Evolutionary conservation across 2,797 vertebrate species (phyloP).

Genomic region (Dipus sagitta): DNA sequence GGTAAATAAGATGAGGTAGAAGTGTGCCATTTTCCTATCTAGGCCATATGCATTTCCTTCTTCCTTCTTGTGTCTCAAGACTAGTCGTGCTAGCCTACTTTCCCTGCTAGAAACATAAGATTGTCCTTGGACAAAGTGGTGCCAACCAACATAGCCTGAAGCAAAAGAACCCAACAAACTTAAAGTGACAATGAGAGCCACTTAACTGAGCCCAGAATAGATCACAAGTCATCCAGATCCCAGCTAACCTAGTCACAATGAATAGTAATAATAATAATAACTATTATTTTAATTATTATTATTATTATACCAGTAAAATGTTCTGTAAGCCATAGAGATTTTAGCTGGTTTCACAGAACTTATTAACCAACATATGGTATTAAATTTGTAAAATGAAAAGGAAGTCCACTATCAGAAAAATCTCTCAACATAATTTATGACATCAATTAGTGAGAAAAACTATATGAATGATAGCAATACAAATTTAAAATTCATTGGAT

Average conservation of each 20-base stretch:
- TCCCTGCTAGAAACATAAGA: neutral
- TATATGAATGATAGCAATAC: slow-evolving; percentile 56
- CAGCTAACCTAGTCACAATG: neutral
- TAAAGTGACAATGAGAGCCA: neutral
- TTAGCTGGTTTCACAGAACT: slow-evolving; percentile 31
- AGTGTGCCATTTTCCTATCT: neutral
- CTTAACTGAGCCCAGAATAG: neutral
- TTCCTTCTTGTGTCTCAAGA: neutral
- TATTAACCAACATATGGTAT: neutral
- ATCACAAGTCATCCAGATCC: neutral
- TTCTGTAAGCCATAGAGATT: neutral
- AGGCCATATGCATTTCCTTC: neutral
- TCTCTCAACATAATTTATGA: slow-evolving; percentile 54
- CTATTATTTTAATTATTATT: too few species aligned
- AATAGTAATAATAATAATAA: neutral
- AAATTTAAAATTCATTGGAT: slow-evolving; percentile 56
- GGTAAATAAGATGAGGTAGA: neutral
- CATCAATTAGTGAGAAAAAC: slow-evolving; percentile 36
- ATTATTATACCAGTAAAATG: too few species aligned
- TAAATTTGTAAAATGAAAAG: slow-evolving; percentile 43
- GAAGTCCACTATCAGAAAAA: slow-evolving; percentile 43
- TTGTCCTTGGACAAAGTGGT: neutral
- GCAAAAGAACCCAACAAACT: neutral
- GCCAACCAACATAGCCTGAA: slow-evolving; percentile 13
- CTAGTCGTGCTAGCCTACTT: neutral